Conservation (phyloP, 2,797 vertebrate genomes). For the Enteromius anoplus region DNA sequence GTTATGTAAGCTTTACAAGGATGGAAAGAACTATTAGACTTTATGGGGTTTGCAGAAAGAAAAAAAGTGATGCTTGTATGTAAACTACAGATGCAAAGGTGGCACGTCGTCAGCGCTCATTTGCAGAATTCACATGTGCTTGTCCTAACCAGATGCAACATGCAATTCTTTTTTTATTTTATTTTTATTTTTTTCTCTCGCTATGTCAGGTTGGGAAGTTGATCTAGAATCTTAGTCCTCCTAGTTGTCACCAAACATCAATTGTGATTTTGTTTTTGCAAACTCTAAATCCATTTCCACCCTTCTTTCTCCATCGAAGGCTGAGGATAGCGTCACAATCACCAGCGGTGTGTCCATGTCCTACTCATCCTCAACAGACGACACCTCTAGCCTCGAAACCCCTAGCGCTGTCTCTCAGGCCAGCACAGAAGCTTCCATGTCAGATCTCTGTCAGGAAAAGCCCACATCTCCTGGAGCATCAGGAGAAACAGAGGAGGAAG, state of each 20-base stretch:
- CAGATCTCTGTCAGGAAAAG: background rate
- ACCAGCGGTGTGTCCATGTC: slow-evolving; percentile 60
- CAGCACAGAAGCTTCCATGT: slow-evolving; percentile 9
- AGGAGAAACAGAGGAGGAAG: slow-evolving; percentile 76
- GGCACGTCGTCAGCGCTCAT: background rate
- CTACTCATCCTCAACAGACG: slow-evolving; percentile 81
- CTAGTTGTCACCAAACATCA: background rate
- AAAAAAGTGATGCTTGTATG: background rate
- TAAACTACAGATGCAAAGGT: background rate
- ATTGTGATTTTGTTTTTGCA: background rate
- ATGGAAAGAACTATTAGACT: slow-evolving; percentile 26
- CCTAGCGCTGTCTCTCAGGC: slow-evolving; percentile 36
- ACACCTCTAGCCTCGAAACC: slow-evolving; percentile 59
- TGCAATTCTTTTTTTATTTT: background rate
- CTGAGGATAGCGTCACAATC: slow-evolving; percentile 51
- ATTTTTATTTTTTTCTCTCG: background rate
- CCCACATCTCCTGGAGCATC: slow-evolving; percentile 59
- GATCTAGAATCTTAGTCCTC: background rate
- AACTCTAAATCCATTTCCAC: background rate
- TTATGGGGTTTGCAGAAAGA: slow-evolving; percentile 4
- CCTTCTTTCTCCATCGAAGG: slow-evolving; percentile 53
- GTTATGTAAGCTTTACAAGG: slow-evolving; percentile 55
- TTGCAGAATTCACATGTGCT: slow-evolving; percentile 3
- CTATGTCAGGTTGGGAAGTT: background rate
- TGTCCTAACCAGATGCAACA: background rate